Conservation (phyloP, 2,888 invertebrate genomes). For the Molorchus minor region DNA sequence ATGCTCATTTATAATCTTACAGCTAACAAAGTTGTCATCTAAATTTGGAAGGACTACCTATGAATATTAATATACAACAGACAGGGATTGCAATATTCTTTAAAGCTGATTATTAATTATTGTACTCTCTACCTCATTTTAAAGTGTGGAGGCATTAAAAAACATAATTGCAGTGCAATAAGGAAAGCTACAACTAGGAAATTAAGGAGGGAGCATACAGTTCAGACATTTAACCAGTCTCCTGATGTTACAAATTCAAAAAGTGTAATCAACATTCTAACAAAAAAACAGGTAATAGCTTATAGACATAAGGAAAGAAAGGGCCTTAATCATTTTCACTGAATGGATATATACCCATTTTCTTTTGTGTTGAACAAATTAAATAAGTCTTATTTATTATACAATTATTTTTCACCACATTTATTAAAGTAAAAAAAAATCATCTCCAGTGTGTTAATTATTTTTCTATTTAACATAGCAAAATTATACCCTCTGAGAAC, state of each 20-base stretch:
- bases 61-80: constrained; percentile 37
- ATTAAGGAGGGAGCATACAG: constrained; percentile 43
- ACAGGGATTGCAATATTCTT: constrained; percentile 39
- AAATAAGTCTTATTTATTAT: too few relatives aligned
- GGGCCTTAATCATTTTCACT: not conserved
- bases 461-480: too few relatives aligned
- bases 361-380: too few relatives aligned
- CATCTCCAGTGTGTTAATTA: too few relatives aligned
- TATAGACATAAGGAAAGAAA: constrained; percentile 30
- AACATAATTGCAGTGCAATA: constrained; percentile 52
- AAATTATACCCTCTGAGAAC: too few relatives aligned
- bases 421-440: too few relatives aligned
- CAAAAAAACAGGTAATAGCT: constrained; percentile 31
- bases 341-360: not conserved
- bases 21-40: constrained; percentile 1
- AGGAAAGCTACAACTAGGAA: constrained; percentile 51
- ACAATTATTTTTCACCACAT: too few relatives aligned
- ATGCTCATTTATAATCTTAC: not conserved
- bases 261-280: constrained; percentile 33
- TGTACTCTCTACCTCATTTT: constrained; percentile 56
- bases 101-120: constrained; percentile 56
- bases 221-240: constrained; percentile 41
- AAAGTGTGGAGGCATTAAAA: constrained; percentile 30
- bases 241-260: constrained; percentile 32
- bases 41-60: constrained; percentile 21